A percentile compares a stretch with the other conserved stretches of the same genome.
Conservation (phyloP, 2,888 invertebrate genomes). For the Allacma fusca region DNA sequence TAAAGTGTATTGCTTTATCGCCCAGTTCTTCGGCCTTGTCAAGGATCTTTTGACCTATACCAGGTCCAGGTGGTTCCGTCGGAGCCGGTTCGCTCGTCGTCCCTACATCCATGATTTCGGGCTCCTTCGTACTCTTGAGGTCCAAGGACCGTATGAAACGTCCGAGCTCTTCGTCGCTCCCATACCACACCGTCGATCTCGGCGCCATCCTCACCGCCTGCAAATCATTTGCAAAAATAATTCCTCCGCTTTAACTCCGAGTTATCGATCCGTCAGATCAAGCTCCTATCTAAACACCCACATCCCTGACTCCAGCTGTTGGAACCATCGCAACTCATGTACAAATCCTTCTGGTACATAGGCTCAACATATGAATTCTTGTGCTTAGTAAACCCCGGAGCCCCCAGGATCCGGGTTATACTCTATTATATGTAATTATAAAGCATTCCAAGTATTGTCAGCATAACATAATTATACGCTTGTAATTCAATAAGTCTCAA, state of each 20-base stretch:
- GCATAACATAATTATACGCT: too few species aligned
- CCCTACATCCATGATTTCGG: slow-evolving; percentile 45
- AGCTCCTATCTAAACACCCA: neutral
- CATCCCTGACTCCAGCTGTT: neutral
- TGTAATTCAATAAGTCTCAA: too few species aligned
- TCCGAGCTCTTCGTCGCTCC: slow-evolving; percentile 23
- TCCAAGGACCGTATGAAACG: slow-evolving; percentile 39
- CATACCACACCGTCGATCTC: slow-evolving; percentile 19
- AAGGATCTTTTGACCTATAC: slow-evolving; percentile 48
- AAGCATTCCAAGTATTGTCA: too few species aligned
- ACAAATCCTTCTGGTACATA: too few species aligned
- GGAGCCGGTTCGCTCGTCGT: slow-evolving; percentile 47
- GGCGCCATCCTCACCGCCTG: slow-evolving; percentile 39
- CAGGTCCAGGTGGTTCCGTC: slow-evolving; percentile 54
- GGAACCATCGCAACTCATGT: too few species aligned
- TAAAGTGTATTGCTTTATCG: slow-evolving; percentile 52
- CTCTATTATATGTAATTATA: too few species aligned
- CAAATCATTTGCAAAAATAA: neutral
- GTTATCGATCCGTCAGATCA: neutral
- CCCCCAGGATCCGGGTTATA: too few species aligned
- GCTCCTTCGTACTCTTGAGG: slow-evolving; percentile 45
- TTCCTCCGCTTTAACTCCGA: neutral
- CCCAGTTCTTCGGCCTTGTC: slow-evolving; percentile 52
- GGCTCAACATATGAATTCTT: too few species aligned
- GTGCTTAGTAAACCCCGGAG: too few species aligned